These are phyloP conservation scores for Takifugu flavidus DNA, from an alignment of 2,113 vertebrate species.

Conservation along the genomic window DNA sequence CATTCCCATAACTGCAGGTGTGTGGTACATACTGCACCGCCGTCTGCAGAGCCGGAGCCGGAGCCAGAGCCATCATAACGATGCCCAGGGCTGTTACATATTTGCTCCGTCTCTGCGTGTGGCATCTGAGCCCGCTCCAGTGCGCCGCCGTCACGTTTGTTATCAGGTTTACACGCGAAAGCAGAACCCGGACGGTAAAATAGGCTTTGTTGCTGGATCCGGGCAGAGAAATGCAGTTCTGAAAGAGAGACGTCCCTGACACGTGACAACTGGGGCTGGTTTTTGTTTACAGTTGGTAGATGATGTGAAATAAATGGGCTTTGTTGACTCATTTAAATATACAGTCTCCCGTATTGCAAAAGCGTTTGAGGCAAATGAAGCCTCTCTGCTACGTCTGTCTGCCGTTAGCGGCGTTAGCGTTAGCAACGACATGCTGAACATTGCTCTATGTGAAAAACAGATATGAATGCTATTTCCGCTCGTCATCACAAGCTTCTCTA, in stretches of 20 bases:
- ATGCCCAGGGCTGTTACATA: conserved; percentile 40
- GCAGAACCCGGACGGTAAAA: conserved; percentile 37
- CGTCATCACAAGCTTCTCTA: neutral
- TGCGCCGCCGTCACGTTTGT: conserved; percentile 48
- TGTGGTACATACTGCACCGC: conserved; percentile 16
- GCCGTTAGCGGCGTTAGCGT: no score
- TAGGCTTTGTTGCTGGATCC: conserved; percentile 49
- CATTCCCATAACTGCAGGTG: conserved; percentile 34
- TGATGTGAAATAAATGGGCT: no score
- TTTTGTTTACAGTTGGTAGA: no score
- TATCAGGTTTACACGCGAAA: conserved; percentile 50
- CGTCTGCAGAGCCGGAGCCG: conserved; percentile 25
- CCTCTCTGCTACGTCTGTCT: neutral
- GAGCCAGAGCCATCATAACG: conserved; percentile 1
- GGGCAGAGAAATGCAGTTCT: conserved; percentile 44
- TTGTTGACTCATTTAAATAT: no score
- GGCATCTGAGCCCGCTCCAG: conserved; percentile 36
- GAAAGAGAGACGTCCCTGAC: neutral
- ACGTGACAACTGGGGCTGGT: no score
- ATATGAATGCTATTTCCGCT: no score
- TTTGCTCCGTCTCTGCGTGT: conserved; percentile 38
- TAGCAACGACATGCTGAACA: no score
- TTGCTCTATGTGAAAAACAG: no score
- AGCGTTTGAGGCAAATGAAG: neutral
- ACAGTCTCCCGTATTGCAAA: neutral